phyloP scores from a whole-genome alignment of 2,888 invertebrate genomes.

The Drosophila imparisetae region DNA sequence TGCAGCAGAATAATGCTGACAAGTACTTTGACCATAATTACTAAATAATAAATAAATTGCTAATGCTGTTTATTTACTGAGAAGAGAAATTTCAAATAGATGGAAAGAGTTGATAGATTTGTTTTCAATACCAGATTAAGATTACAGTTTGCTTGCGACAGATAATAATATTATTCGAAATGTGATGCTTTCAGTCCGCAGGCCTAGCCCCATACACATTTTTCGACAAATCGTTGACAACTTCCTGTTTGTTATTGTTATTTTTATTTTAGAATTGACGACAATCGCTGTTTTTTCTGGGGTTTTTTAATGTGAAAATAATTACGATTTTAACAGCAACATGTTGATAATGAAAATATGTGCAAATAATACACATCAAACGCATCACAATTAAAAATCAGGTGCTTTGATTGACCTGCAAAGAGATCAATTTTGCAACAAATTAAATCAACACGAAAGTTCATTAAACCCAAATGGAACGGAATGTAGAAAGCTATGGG shows the following conservation, averaged over 20 bases:
- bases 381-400: not conserved
- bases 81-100: not conserved
- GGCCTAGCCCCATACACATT: not conserved
- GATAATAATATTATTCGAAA: conserved; percentile 21
- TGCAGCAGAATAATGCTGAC: not conserved
- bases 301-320: conserved; percentile 9
- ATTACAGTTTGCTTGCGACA: conserved; percentile 1
- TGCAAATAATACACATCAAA: not conserved
- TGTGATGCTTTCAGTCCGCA: not conserved
- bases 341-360: conserved; percentile 14
- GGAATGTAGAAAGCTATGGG: conserved; percentile 32
- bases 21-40: not conserved
- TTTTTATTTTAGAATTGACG: not conserved
- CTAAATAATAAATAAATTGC: not conserved
- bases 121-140: not conserved
- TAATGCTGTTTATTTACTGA: not conserved
- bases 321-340: not conserved
- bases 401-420: not conserved
- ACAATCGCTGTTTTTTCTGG: conserved; percentile 1
- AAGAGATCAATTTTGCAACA: conserved; percentile 2
- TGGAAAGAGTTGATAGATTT: not conserved
- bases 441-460: conserved; percentile 34
- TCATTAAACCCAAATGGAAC: conserved; percentile 47
- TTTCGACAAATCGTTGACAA: conserved; percentile 1
- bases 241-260: conserved; percentile 23